Percentiles rank a stretch among this genome's conserved stretches.
phyloP scores from a whole-genome alignment of 2,888 invertebrate genomes.

The Torymus tubicola region DNA sequence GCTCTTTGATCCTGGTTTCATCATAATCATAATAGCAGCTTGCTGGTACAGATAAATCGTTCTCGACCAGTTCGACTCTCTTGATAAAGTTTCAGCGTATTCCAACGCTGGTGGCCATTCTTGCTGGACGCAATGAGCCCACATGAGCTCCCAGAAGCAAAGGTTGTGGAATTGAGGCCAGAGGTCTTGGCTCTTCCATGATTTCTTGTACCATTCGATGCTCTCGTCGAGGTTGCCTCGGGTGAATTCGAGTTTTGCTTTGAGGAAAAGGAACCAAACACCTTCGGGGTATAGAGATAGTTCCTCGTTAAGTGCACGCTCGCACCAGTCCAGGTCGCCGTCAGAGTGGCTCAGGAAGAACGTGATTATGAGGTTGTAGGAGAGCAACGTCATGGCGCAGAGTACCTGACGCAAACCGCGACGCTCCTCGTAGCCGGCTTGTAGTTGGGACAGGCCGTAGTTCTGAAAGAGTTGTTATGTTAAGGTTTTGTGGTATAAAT shows the following conservation, averaged over 20 bases:
- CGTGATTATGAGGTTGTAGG: constrained; percentile 90
- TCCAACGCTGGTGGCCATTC: constrained; percentile 88
- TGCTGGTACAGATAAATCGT: constrained; percentile 95
- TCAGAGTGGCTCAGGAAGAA: constrained; percentile 89
- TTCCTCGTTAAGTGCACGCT: constrained; percentile 85
- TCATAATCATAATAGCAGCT: constrained; percentile 89
- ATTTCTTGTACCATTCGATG: constrained; percentile 86
- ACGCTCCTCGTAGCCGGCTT: constrained; percentile 83
- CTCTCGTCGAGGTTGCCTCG: constrained; percentile 86
- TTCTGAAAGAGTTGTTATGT: constrained; percentile 76
- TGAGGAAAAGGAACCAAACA: constrained; percentile 94
- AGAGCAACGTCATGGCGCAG: constrained; percentile 89
- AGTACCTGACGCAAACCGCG: constrained; percentile 90
- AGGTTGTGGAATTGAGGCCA: constrained; percentile 96
- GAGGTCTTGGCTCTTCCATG: constrained; percentile 88
- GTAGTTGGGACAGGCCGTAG: constrained; percentile 85
- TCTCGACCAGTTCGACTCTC: constrained; percentile 93
- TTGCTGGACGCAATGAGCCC: constrained; percentile 86
- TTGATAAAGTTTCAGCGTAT: constrained; percentile 84
- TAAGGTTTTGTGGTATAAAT: too few relatives aligned
- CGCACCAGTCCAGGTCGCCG: constrained; percentile 87
- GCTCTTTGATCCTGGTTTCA: constrained; percentile 78
- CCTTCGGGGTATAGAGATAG: constrained; percentile 88
- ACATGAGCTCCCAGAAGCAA: constrained; percentile 96
- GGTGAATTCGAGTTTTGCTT: constrained; percentile 90